Percentiles rank a stretch among this genome's conserved stretches.
Conservation (phyloP, 2,888 invertebrate genomes). For the Listrodromus nycthemerus region DNA sequence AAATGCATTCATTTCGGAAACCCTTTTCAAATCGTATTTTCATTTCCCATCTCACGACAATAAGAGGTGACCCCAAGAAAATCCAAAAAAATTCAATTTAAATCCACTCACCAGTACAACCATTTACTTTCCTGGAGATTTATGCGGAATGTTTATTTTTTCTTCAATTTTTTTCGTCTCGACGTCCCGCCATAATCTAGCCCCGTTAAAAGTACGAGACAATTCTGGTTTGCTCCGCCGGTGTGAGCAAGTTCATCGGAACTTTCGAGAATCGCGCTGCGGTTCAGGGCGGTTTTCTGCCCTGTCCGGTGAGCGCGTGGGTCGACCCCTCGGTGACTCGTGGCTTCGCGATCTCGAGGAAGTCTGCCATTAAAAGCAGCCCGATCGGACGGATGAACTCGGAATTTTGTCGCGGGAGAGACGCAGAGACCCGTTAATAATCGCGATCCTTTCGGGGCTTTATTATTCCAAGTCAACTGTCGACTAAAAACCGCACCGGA, state of each 20-base stretch:
- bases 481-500: neutral
- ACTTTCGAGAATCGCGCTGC: slow-evolving; percentile 38
- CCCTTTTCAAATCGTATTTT: too few relatives aligned
- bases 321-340: slow-evolving; percentile 53
- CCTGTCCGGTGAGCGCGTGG: slow-evolving; percentile 45
- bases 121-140: too few relatives aligned
- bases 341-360: slow-evolving; percentile 55
- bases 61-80: too few relatives aligned
- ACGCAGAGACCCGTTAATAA: neutral
- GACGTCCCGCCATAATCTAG: too few relatives aligned
- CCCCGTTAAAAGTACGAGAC: too few relatives aligned
- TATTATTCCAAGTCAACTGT: neutral
- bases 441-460: neutral
- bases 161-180: too few relatives aligned
- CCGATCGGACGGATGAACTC: slow-evolving; percentile 51
- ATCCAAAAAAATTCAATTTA: too few relatives aligned
- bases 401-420: slow-evolving; percentile 11
- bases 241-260: neutral
- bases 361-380: slow-evolving; percentile 61
- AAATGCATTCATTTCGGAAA: too few relatives aligned
- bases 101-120: too few relatives aligned
- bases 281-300: slow-evolving; percentile 60
- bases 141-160: too few relatives aligned
- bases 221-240: neutral
- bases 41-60: too few relatives aligned